Evolutionary conservation across 2,113 vertebrate species (phyloP).

Genomic region (Brachyhypopomus gauderio): DNA sequence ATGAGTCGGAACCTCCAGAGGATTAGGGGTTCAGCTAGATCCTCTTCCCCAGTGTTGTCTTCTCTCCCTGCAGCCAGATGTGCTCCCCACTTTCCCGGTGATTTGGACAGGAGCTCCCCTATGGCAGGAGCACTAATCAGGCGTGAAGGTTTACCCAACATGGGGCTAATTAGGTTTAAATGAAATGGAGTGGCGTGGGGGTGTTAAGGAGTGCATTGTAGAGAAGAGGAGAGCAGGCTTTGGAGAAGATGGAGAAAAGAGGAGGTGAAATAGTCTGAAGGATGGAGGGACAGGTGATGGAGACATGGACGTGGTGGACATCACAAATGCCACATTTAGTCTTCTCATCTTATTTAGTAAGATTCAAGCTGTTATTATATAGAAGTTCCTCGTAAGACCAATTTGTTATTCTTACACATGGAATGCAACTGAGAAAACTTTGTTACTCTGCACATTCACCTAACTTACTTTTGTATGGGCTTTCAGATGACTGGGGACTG

Average conservation of each 20-base stretch:
- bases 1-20: constrained; percentile 6
- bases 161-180: constrained; percentile 54
- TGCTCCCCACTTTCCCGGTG: constrained; percentile 21
- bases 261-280: background rate
- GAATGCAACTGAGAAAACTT: background rate
- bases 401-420: background rate
- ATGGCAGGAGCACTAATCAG: constrained; percentile 36
- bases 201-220: constrained; percentile 4
- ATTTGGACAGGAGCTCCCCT: background rate
- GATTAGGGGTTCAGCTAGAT: constrained; percentile 7
- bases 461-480: background rate
- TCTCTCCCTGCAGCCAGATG: constrained; percentile 32
- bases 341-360: background rate
- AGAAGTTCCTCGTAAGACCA: background rate
- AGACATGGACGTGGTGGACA: too few relatives aligned
- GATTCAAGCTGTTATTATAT: too few relatives aligned
- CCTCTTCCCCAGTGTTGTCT: constrained; percentile 22
- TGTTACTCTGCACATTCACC: background rate
- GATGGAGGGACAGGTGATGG: too few relatives aligned
- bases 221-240: background rate
- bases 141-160: constrained; percentile 51
- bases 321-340: background rate
- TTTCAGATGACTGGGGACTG: background rate
- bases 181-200: constrained; percentile 40
- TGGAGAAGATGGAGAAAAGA: background rate